Percentiles rank a stretch among this genome's conserved stretches.
Conservation (phyloP, 2,888 invertebrate species). For the Muscina levida region DNA sequence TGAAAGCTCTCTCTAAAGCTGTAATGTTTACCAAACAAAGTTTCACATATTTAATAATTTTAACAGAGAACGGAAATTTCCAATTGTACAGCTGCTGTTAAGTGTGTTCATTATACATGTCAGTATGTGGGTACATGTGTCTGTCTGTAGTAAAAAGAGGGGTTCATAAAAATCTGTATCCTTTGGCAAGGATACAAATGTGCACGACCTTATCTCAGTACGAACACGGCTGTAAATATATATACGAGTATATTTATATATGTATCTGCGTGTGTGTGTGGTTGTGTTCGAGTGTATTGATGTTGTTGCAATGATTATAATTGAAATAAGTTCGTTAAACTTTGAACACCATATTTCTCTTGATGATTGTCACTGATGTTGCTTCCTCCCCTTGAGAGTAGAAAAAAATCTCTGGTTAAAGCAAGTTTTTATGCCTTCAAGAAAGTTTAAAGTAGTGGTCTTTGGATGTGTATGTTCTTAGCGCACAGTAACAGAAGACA, state of each 20-base stretch:
- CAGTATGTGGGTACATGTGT: constrained; percentile 12
- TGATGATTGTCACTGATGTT: constrained; percentile 40
- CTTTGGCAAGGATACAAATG: constrained; percentile 8
- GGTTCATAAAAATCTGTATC: constrained; percentile 14
- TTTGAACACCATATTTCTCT: constrained; percentile 62
- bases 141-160: neutral
- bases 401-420: neutral
- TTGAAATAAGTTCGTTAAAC: constrained; percentile 73
- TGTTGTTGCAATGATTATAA: constrained; percentile 14
- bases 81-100: neutral
- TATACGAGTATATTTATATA: constrained; percentile 16
- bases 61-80: neutral
- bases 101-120: neutral
- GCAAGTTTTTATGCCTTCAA: constrained; percentile 4
- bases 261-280: constrained; percentile 15
- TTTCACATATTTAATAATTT: too few relatives aligned
- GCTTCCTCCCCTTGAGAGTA: constrained; percentile 31
- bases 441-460: neutral
- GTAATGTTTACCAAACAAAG: too few relatives aligned
- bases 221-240: neutral
- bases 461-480: neutral
- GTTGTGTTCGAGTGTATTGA: constrained; percentile 30
- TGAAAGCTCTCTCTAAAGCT: too few relatives aligned
- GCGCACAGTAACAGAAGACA: too few relatives aligned
- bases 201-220: too few relatives aligned